phyloP scores from a whole-genome alignment of 2,888 invertebrate species.

The Heterodera filipjevi region DNA sequence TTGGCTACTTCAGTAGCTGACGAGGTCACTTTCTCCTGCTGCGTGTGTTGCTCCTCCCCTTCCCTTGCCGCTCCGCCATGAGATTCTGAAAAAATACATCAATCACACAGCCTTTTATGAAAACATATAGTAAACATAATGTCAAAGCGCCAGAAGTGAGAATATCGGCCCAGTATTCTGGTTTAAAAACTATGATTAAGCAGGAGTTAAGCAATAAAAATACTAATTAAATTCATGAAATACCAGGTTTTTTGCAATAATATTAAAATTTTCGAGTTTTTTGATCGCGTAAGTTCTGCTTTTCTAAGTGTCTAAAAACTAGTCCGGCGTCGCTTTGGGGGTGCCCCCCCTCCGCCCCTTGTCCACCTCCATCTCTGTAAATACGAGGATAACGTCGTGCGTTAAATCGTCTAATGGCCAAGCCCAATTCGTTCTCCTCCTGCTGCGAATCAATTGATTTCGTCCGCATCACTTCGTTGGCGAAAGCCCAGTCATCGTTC shows the following conservation, averaged over 20 bases:
- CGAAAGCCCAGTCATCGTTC: conserved; percentile 99
- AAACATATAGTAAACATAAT: too few relatives aligned
- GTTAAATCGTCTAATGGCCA: conserved; percentile 93
- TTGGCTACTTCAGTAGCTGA: neutral
- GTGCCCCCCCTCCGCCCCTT: too few relatives aligned
- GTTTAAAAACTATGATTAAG: too few relatives aligned
- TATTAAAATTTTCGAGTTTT: too few relatives aligned
- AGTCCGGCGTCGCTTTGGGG: too few relatives aligned
- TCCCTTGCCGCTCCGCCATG: neutral
- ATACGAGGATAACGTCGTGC: conserved; percentile 79
- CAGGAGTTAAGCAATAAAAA: too few relatives aligned
- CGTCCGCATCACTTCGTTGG: conserved; percentile 89
- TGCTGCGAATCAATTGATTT: conserved; percentile 91
- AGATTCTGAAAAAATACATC: neutral
- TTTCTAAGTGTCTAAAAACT: too few relatives aligned
- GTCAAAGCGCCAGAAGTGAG: too few relatives aligned
- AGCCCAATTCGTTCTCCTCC: conserved; percentile 90
- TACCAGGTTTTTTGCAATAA: too few relatives aligned
- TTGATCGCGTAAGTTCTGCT: too few relatives aligned
- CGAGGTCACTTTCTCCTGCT: neutral
- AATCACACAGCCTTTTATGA: too few relatives aligned
- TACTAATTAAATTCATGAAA: too few relatives aligned
- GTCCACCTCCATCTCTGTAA: conserved; percentile 1
- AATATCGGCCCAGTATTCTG: neutral
- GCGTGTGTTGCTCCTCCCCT: conserved; percentile 7